phyloP scores from a whole-genome alignment of 2,888 invertebrate species.

The Beris chalybata region DNA sequence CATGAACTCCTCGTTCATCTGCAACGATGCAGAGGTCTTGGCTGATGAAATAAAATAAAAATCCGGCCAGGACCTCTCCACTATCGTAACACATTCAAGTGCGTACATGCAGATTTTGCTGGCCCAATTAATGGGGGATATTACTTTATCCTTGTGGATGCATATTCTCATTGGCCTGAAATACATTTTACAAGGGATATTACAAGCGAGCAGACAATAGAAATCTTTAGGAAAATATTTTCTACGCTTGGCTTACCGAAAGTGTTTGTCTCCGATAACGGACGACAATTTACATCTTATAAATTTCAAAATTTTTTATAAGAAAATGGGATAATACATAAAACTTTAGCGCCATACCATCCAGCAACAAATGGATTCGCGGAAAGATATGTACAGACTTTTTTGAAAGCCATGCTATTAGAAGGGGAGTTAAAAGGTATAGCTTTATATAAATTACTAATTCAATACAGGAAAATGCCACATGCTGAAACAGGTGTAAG shows the following conservation, averaged over 20 bases:
- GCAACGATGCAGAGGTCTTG: too few relatives aligned
- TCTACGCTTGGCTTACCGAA: conserved; percentile 31
- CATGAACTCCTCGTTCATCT: too few relatives aligned
- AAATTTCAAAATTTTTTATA: conserved; percentile 28
- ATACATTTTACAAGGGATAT: conserved; percentile 24
- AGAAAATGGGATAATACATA: conserved; percentile 20
- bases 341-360: conserved; percentile 19
- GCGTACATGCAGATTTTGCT: conserved; percentile 41
- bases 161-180: conserved; percentile 42
- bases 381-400: not conserved
- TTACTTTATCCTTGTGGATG: conserved; percentile 36
- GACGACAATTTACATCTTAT: conserved; percentile 24
- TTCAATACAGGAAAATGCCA: not conserved
- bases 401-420: conserved; percentile 1
- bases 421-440: not conserved
- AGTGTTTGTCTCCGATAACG: conserved; percentile 38
- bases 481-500: conserved; percentile 33
- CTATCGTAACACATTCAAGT: conserved; percentile 41
- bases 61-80: too few relatives aligned
- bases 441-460: not conserved
- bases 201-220: conserved; percentile 27
- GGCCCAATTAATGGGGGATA: conserved; percentile 1
- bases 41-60: too few relatives aligned
- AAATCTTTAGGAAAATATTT: not conserved
- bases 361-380: too few relatives aligned